Evolutionary conservation across 2,113 vertebrate genomes (phyloP).

Genomic region (Balaeniceps rex): DNA sequence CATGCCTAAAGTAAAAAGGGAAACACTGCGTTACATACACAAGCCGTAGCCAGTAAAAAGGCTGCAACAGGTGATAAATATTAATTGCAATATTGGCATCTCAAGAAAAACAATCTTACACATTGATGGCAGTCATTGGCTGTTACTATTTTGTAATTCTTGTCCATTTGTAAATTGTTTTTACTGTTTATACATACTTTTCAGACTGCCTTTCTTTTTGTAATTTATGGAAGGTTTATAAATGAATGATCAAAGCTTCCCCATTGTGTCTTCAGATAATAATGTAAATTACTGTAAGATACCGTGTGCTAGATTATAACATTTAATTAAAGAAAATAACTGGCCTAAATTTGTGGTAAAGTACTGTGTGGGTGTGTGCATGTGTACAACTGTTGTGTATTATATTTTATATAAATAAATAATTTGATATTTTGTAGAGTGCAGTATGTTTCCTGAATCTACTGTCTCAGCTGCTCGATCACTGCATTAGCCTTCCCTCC

Average conservation of each 20-base stretch:
- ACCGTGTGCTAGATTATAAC: slow-evolving; percentile 87
- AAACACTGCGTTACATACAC: background rate
- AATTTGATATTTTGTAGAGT: slow-evolving; percentile 94
- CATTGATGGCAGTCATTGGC: slow-evolving; percentile 69
- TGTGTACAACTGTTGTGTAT: slow-evolving; percentile 84
- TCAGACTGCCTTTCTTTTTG: slow-evolving; percentile 99
- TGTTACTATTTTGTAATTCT: slow-evolving; percentile 93
- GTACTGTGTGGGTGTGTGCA: slow-evolving; percentile 92
- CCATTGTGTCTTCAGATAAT: slow-evolving; percentile 92
- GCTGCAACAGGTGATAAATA: background rate
- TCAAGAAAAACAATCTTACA: background rate
- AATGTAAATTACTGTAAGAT: slow-evolving; percentile 83
- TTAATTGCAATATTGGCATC: slow-evolving; percentile 1
- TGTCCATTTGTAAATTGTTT: slow-evolving; percentile 99
- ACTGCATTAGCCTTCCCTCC: fast-evolving
- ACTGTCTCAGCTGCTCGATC: background rate
- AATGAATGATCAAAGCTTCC: slow-evolving; percentile 86
- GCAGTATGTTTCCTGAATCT: slow-evolving; percentile 10
- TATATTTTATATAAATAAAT: slow-evolving; percentile 95
- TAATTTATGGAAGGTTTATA: slow-evolving; percentile 87
- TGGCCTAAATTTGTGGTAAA: slow-evolving; percentile 86
- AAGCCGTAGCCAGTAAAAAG: background rate
- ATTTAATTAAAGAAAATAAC: slow-evolving; percentile 75
- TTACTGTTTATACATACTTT: slow-evolving; percentile 99
- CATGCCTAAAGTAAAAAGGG: background rate